These are phyloP conservation scores for Drosophila testacea DNA, from an alignment of 2,888 invertebrate species.

Conservation along the genomic window DNA sequence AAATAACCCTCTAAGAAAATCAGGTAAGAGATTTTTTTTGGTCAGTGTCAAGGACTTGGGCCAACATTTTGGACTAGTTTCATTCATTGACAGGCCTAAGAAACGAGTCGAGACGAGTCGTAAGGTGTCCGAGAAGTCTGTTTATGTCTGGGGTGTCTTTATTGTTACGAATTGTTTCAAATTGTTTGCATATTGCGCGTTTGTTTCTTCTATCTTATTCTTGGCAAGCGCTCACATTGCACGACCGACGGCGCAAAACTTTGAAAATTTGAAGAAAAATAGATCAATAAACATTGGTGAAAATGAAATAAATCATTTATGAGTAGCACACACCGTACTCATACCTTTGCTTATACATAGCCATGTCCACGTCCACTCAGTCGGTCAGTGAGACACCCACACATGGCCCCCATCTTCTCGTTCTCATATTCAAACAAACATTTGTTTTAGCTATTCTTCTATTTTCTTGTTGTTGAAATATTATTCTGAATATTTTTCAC, in stretches of 20 bases:
- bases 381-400: constrained; percentile 34
- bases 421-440: constrained; percentile 35
- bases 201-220: constrained; percentile 48
- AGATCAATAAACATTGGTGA: constrained; percentile 75
- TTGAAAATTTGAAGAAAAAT: constrained; percentile 67
- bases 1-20: constrained; percentile 37
- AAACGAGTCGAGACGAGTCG: constrained; percentile 2
- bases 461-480: constrained; percentile 35
- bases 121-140: constrained; percentile 9
- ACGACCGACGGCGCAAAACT: background rate
- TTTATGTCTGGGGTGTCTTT: constrained; percentile 63
- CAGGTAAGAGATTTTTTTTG: constrained; percentile 40
- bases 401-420: constrained; percentile 18
- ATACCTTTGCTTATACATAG: background rate
- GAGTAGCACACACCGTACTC: constrained; percentile 37
- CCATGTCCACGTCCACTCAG: constrained; percentile 17
- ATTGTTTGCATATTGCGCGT: constrained; percentile 68
- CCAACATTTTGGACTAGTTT: constrained; percentile 53
- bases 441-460: constrained; percentile 51
- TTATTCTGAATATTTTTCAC: constrained; percentile 44
- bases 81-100: constrained; percentile 35
- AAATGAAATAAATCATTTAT: constrained; percentile 67
- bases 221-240: constrained; percentile 62
- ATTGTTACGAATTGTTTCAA: constrained; percentile 42
- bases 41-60: constrained; percentile 73